Conservation (phyloP, 30 jellyfish, hydroid and myxozoan genomes). For the Hydractinia echinata region DNA sequence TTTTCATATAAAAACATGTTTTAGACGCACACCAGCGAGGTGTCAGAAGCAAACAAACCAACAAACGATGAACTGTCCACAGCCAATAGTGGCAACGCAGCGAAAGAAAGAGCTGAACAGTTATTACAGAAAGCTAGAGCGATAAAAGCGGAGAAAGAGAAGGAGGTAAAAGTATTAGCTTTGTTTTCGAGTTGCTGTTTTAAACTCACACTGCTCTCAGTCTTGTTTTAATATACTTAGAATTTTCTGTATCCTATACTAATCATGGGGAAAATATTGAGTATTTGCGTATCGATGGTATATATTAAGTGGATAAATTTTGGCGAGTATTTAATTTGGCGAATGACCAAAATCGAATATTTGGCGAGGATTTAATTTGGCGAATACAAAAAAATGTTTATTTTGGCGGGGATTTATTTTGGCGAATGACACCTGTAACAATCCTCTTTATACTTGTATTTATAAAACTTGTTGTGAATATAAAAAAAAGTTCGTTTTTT, state of each 20-base stretch:
- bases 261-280: not conserved
- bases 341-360: too few relatives aligned
- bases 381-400: too few relatives aligned
- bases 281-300: not conserved
- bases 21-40: not conserved
- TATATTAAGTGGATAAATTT: too few relatives aligned
- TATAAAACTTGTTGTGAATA: too few relatives aligned
- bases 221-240: not conserved
- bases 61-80: too few relatives aligned
- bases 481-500: too few relatives aligned
- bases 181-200: not conserved
- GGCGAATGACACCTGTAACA: too few relatives aligned
- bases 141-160: conserved; percentile 32
- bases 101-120: conserved; percentile 36
- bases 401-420: too few relatives aligned
- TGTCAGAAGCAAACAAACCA: too few relatives aligned
- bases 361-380: too few relatives aligned
- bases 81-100: not conserved
- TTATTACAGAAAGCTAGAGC: conserved; percentile 23
- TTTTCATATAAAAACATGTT: not conserved
- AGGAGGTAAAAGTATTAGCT: conserved; percentile 15
- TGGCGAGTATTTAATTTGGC: too few relatives aligned
- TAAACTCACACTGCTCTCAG: not conserved
- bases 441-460: too few relatives aligned
- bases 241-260: not conserved